Percentiles rank a stretch among this genome's conserved stretches.
Conservation (phyloP, 2,888 invertebrate species). For the Orthosia gothica region DNA sequence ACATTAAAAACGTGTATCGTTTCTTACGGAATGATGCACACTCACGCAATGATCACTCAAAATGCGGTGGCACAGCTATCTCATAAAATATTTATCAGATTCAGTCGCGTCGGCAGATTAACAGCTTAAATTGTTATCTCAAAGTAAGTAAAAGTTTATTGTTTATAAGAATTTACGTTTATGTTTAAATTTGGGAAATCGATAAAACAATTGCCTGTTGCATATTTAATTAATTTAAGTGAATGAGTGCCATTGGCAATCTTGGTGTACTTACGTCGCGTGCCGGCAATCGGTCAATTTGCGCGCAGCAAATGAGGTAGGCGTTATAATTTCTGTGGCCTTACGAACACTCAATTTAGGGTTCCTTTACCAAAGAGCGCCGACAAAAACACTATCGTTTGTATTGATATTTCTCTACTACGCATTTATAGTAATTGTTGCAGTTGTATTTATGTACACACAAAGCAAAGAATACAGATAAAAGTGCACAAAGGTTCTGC, state of each 20-base stretch:
- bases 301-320: background rate
- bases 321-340: constrained; percentile 4
- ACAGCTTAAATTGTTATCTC: constrained; percentile 53
- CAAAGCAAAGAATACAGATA: too few relatives aligned
- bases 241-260: constrained; percentile 15
- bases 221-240: background rate
- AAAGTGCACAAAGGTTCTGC: too few relatives aligned
- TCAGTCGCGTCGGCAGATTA: constrained; percentile 48
- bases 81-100: constrained; percentile 51
- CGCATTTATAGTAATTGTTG: too few relatives aligned
- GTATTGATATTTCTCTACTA: background rate
- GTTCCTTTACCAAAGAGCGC: background rate
- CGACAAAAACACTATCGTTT: background rate
- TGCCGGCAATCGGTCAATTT: constrained; percentile 15
- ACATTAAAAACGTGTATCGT: constrained; percentile 19
- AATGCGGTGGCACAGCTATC: constrained; percentile 31
- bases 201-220: background rate
- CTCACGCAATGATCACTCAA: constrained; percentile 22
- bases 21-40: constrained; percentile 19
- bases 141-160: constrained; percentile 11
- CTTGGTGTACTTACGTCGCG: constrained; percentile 18
- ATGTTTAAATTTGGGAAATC: background rate
- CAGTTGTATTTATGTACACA: too few relatives aligned
- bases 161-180: constrained; percentile 1
- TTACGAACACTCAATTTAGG: background rate